Evolutionary conservation across 2,888 invertebrate genomes (phyloP), one percentile per base, ranked within the genome.

Genomic region (Hyles lineata): DNA sequence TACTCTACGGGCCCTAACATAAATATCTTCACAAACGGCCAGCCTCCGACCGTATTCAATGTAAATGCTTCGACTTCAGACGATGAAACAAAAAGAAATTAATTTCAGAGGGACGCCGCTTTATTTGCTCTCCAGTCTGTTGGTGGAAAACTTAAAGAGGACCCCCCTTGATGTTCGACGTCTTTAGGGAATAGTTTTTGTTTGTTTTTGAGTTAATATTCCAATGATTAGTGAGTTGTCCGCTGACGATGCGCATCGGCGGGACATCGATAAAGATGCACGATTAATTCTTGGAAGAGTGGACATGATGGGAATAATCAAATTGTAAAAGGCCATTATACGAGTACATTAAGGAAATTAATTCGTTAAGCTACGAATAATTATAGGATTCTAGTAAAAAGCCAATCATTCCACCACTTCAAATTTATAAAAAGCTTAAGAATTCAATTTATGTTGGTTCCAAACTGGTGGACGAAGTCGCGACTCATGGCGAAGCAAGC

Each of bases 11-110:
- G 90, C 87, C 92, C 89, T 87, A 87, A 92, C 93, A 94, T 94
- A 94, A 94, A 94, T 94, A 94, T 93, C 92, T 83, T 86, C 83
- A 89, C 87, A 87, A 91, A 87, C 90, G 87, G 86, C 89, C 91
- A 90, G 92, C 92, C 92, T 90, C 92, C 91, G 87, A 90, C 89
- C 90, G 91, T 92, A 94, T 94, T 94, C 92, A 94, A 94, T 94
- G 94, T 94, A 93, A 94, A 94, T 94, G 91, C 89, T 81, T 80
- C 87, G 89, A 87, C 90, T 89, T 89, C 92, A 93, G 92, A 94
- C 93, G 91, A 86, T 89, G 89, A 94, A 94, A 94, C 94, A 94
- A 94, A 94, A 94, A 91, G 78, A 94, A 94, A 94, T 94, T 94
- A 94, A 94, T 94, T 93, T 94, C 89, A 89, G 89, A 92, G 90